Conservation (phyloP, 2,888 invertebrate genomes). For the Drosophila infuscata region DNA sequence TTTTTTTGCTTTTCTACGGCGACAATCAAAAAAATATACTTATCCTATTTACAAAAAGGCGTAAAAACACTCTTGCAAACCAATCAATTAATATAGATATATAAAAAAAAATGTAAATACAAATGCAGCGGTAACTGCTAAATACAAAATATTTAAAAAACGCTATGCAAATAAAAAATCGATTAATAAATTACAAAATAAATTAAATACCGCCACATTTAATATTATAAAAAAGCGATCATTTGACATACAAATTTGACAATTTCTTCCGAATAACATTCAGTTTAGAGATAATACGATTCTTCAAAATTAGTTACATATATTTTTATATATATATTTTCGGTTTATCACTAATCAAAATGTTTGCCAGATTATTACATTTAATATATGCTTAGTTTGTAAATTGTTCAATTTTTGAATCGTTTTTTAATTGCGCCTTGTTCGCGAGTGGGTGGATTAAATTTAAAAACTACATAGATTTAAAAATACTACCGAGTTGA, state of each 20-base stretch:
- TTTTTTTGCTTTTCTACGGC: conserved; percentile 37
- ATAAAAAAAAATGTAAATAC: conserved; percentile 38
- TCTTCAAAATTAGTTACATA: conserved; percentile 1
- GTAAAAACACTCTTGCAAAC: conserved; percentile 30
- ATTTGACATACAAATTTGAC: conserved; percentile 14
- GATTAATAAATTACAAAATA: background rate
- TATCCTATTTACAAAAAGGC: conserved; percentile 71
- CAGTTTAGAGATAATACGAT: conserved; percentile 1
- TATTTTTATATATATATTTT: background rate
- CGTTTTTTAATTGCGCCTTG: conserved; percentile 62
- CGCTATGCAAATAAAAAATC: conserved; percentile 1
- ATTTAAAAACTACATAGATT: conserved; percentile 64
- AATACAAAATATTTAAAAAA: conserved; percentile 20
- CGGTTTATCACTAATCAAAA: conserved; percentile 21
- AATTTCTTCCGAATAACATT: background rate
- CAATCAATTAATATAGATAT: conserved; percentile 44
- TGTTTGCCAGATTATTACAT: conserved; percentile 21
- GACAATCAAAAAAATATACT: conserved; percentile 53
- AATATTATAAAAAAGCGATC: conserved; percentile 15
- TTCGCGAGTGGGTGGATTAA: conserved; percentile 50
- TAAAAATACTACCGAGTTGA: conserved; percentile 70
- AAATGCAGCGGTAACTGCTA: conserved; percentile 23
- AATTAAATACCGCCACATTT: background rate
- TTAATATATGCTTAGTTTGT: conserved; percentile 39
- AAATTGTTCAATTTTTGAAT: conserved; percentile 46